These are phyloP conservation scores for Megaceryle maxima DNA, from an alignment of 2,113 vertebrate genomes.

Conservation along the genomic window DNA sequence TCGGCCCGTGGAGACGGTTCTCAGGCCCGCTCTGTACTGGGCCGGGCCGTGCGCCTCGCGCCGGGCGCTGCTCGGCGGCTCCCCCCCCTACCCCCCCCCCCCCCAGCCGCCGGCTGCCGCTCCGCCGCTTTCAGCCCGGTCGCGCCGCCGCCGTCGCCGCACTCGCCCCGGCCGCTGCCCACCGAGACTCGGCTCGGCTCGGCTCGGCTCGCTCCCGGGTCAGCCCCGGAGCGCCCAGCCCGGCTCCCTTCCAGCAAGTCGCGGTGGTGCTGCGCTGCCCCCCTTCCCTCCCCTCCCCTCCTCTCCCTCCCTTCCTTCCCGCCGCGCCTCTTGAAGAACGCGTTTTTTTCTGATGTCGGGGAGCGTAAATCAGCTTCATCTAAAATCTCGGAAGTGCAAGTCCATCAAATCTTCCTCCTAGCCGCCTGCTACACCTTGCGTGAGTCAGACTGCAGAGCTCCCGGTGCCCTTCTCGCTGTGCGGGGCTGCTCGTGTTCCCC, in stretches of 20 bases:
- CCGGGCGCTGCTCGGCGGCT: no score
- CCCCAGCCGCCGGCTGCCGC: background rate
- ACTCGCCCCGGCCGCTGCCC: background rate
- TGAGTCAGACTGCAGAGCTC: constrained; percentile 61
- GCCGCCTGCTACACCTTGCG: constrained; percentile 53
- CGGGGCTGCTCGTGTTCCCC: constrained; percentile 32
- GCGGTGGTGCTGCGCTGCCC: background rate
- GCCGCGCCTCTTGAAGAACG: constrained; percentile 26
- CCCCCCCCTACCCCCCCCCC: no score
- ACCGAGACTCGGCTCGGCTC: background rate
- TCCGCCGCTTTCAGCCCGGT: background rate
- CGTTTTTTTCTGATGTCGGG: background rate
- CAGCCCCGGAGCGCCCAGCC: background rate
- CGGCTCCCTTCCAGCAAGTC: background rate
- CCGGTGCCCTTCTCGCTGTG: constrained; percentile 40
- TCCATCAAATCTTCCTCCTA: constrained; percentile 42
- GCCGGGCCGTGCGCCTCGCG: no score
- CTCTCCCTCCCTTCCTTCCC: background rate
- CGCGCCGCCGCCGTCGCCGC: background rate
- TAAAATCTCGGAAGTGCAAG: constrained; percentile 39
- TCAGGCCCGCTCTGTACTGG: no score
- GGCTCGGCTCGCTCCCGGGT: background rate
- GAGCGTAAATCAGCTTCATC: constrained; percentile 52
- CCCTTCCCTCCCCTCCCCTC: background rate
- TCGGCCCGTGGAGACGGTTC: no score